These are phyloP conservation scores for Popillia japonica DNA, from an alignment of 1,140 invertebrate genomes.

Conservation along the genomic window DNA sequence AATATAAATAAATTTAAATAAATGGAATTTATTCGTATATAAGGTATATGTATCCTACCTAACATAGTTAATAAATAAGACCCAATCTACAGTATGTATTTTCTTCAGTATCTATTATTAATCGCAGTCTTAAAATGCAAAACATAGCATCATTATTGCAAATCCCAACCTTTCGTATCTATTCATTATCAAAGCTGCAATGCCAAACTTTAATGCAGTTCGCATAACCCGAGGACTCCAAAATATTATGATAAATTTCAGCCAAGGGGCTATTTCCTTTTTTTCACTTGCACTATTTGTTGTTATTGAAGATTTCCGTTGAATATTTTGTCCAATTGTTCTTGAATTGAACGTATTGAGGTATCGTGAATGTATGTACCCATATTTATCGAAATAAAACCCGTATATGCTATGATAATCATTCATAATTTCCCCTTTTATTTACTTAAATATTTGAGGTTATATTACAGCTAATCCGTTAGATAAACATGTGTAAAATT, in stretches of 20 bases:
- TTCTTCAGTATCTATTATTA: neutral
- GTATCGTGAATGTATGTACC: slow-evolving; percentile 43
- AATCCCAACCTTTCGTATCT: slow-evolving; percentile 55
- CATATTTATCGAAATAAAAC: slow-evolving; percentile 47
- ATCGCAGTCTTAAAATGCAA: slow-evolving; percentile 46
- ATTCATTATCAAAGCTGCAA: slow-evolving; percentile 55
- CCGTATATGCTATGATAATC: slow-evolving; percentile 34
- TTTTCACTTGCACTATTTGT: neutral
- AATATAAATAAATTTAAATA: neutral
- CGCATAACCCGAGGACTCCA: slow-evolving; percentile 55
- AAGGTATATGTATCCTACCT: neutral
- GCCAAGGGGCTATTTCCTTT: slow-evolving; percentile 47
- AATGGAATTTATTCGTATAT: neutral
- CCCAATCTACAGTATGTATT: neutral
- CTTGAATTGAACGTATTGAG: slow-evolving; percentile 11
- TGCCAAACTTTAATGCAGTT: slow-evolving; percentile 54
- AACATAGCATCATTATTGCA: slow-evolving; percentile 54
- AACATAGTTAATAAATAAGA: neutral
- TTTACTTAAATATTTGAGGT: slow-evolving; percentile 19
- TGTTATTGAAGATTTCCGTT: slow-evolving; percentile 1
- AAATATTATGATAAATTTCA: slow-evolving; percentile 55
- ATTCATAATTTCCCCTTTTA: slow-evolving; percentile 18
- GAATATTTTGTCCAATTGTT: neutral
- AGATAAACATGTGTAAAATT: no score
- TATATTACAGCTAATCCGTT: neutral